Base-by-base conservation (phyloP, 2,113 vertebrate species). In the Loxodonta africana region DNA sequence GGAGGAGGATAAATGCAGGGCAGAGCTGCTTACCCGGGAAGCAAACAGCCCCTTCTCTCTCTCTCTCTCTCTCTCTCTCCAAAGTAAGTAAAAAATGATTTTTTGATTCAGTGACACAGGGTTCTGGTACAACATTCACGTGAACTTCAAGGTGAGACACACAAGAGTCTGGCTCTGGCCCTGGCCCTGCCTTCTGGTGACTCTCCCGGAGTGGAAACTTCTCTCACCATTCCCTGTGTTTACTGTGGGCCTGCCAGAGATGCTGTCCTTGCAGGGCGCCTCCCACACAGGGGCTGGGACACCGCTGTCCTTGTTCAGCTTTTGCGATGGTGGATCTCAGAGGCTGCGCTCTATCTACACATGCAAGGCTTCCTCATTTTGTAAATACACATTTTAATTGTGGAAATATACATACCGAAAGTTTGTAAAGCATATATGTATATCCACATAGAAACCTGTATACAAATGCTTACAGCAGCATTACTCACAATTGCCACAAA, bases 391-490 rank as follows among this genome's bases (percentile, higher is more conserved):
- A 44, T 37, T 73, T 67, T 67, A 73, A 33, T 26, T 73, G 53
- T 73, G 62, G 25, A 46, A 85, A 57, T 48, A 18, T 41, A 18
- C 2, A 11, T 1, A 15, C 17, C 30, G 18, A n/a, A n/a, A 41
- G 23, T 28, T 12, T 8, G 30, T 18, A 30, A 87, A 51, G 53
- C 60, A 30, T 14, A 1, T n/a, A 6, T 51, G 25, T n/a, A 25
- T 37, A 21, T 33, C 44, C 51, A 37, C 57, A n/a, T 8, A 17
- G 67, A 63, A 41, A 25, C 26, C 2, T 7, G 25, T 30, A 5
- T 57, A 51, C 20, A 1, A 4, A 6, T 8, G 28, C 25, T 33
- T 10, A 51, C 0, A 1, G 44, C 30, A 41, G 14, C 1, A 17
- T 25, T 14, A 18, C 11, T 48, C 30, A 21, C 51, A 63, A 14